Evolutionary conservation across 2,113 vertebrate species (phyloP).

Genomic region (Jaculus jaculus): DNA sequence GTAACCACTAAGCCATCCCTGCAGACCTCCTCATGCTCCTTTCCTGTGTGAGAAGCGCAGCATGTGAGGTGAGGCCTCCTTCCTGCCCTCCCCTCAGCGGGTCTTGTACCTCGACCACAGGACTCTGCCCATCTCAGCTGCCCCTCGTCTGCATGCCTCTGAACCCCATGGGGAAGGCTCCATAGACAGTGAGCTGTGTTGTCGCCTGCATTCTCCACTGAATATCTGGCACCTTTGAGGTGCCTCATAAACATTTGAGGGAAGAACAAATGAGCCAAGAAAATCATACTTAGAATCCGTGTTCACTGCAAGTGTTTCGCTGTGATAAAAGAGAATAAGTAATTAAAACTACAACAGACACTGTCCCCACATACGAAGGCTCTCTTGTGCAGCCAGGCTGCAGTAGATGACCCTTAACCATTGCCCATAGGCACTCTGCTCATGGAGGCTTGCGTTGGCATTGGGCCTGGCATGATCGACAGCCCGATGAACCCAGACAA

Average conservation of each 20-base stretch:
- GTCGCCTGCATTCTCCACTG: background rate
- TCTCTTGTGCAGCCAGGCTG: background rate
- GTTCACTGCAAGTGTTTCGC: slow-evolving; percentile 38
- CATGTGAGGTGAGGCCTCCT: background rate
- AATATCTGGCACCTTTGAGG: slow-evolving; percentile 54
- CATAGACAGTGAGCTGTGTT: background rate
- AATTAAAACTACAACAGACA: slow-evolving; percentile 31
- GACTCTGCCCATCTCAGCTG: background rate
- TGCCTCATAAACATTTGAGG: slow-evolving; percentile 51
- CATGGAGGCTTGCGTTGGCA: slow-evolving; percentile 45
- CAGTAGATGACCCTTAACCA: background rate
- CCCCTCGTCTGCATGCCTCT: background rate
- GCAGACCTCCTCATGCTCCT: background rate
- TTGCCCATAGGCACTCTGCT: slow-evolving; percentile 1
- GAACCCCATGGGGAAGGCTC: background rate
- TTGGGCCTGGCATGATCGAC: slow-evolving; percentile 77
- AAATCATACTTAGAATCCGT: slow-evolving; percentile 41
- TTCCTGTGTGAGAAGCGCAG: background rate
- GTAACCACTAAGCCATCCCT: too few species aligned
- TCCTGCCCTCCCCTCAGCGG: background rate
- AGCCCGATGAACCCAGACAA: slow-evolving; percentile 80
- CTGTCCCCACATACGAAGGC: background rate
- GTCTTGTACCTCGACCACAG: background rate
- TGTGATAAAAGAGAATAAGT: slow-evolving; percentile 40
- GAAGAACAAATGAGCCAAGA: slow-evolving; percentile 55